These are phyloP conservation scores for Lerema accius DNA, from an alignment of 1,140 invertebrate genomes.

Conservation along the genomic window DNA sequence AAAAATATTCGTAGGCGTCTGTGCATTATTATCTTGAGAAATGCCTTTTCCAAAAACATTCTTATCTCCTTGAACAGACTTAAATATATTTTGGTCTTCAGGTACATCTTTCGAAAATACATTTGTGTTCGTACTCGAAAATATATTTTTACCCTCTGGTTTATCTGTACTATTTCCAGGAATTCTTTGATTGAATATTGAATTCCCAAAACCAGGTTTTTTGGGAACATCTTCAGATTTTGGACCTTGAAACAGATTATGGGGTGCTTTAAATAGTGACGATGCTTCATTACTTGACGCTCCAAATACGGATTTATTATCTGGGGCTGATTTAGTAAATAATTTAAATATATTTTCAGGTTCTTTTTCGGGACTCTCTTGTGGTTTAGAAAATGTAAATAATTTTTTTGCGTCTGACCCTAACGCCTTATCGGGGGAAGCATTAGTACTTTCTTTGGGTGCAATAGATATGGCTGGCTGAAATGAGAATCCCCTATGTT, in stretches of 20 bases:
- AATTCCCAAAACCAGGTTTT: slow-evolving; percentile 39
- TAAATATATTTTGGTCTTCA: slow-evolving; percentile 12
- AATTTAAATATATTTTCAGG: slow-evolving; percentile 34
- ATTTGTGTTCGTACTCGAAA: slow-evolving; percentile 38
- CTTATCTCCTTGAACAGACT: slow-evolving; percentile 27
- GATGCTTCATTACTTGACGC: not conserved
- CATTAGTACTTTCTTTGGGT: slow-evolving; percentile 53
- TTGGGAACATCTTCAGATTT: slow-evolving; percentile 42
- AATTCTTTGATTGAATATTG: slow-evolving; percentile 48
- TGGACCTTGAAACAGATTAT: slow-evolving; percentile 32
- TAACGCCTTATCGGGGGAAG: slow-evolving; percentile 63
- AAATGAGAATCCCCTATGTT: slow-evolving; percentile 56
- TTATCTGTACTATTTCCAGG: slow-evolving; percentile 13
- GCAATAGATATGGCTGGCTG: slow-evolving; percentile 64
- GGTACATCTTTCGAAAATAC: slow-evolving; percentile 40
- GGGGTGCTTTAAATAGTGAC: not conserved
- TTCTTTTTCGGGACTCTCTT: slow-evolving; percentile 47
- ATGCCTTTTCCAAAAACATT: slow-evolving; percentile 45
- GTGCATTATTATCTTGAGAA: slow-evolving; percentile 29
- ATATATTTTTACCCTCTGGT: slow-evolving; percentile 31
- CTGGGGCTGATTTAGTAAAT: slow-evolving; percentile 3
- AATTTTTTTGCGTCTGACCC: slow-evolving; percentile 49
- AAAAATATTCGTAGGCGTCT: slow-evolving; percentile 52
- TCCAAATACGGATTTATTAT: slow-evolving; percentile 34
- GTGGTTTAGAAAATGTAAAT: slow-evolving; percentile 73